A percentile compares a stretch with the other conserved stretches of the same genome.
These are phyloP conservation scores for Pandion haliaetus DNA, from an alignment of 2,113 vertebrate genomes.

Conservation along the genomic window DNA sequence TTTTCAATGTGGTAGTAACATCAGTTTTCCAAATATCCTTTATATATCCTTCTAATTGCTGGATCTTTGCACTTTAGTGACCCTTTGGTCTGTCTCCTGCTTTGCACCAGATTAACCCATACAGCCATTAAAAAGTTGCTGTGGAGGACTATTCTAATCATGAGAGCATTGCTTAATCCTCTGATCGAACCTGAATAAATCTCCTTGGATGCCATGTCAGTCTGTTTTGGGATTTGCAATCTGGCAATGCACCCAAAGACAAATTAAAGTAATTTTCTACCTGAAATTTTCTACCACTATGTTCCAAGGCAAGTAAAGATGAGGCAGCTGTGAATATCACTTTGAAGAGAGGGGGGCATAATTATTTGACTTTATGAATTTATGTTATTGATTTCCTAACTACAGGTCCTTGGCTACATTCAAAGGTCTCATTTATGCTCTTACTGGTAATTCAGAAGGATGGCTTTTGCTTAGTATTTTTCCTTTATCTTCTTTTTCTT, in stretches of 20 bases:
- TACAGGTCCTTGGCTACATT: not conserved
- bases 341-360: not conserved
- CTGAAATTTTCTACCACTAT: not conserved
- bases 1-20: not conserved
- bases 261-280: slow-evolving; percentile 12
- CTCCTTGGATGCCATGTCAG: not conserved
- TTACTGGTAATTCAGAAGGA: not conserved
- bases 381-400: not conserved
- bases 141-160: not conserved
- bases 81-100: not conserved
- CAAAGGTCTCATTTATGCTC: not conserved
- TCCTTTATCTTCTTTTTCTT: not conserved
- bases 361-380: not conserved
- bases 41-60: not conserved
- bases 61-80: not conserved
- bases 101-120: not conserved
- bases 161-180: not conserved
- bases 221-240: slow-evolving; percentile 26
- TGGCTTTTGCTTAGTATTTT: not conserved
- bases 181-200: not conserved
- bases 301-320: not conserved
- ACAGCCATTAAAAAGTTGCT: not conserved
- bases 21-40: not conserved
- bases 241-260: not conserved
- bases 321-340: not conserved